Evolutionary conservation across 2,797 vertebrate genomes (phyloP).

Genomic region (Discoglossus pictus): DNA sequence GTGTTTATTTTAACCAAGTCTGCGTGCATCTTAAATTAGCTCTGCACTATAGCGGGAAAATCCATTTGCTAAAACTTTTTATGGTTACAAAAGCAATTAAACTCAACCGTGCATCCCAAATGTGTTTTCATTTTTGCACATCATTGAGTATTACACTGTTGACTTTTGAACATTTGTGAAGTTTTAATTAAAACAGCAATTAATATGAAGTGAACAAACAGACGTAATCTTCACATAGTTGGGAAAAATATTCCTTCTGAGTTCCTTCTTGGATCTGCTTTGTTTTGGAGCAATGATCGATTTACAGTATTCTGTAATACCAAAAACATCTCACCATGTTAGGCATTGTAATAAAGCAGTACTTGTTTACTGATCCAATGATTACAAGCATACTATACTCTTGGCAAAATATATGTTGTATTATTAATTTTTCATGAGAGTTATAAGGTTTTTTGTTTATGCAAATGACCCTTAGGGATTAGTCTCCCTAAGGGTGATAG

Average conservation of each 20-base stretch:
- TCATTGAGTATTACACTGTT: slow-evolving; percentile 42
- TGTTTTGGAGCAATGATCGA: not conserved
- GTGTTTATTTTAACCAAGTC: not conserved
- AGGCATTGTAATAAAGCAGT: too few relatives aligned
- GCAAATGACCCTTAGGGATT: too few relatives aligned
- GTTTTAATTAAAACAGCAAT: slow-evolving; percentile 45
- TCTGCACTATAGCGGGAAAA: slow-evolving; percentile 24
- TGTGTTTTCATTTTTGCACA: slow-evolving; percentile 43
- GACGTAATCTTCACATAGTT: slow-evolving; percentile 2
- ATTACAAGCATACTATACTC: too few relatives aligned
- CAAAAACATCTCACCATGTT: too few relatives aligned
- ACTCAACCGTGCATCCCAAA: slow-evolving; percentile 41
- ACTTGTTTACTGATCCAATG: too few relatives aligned
- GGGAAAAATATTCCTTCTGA: slow-evolving; percentile 1
- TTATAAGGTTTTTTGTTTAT: too few relatives aligned
- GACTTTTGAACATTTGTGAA: slow-evolving; percentile 37
- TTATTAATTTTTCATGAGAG: too few relatives aligned
- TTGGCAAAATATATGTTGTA: too few relatives aligned
- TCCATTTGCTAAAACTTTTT: slow-evolving; percentile 42
- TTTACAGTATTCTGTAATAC: too few relatives aligned
- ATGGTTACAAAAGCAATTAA: slow-evolving; percentile 42
- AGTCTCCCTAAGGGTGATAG: too few relatives aligned
- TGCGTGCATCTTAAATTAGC: slow-evolving; percentile 13
- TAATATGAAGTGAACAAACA: slow-evolving; percentile 43
- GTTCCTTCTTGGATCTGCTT: not conserved